Conservation (phyloP, 2,888 invertebrate species). For the Drosophila fulvimacula region DNA sequence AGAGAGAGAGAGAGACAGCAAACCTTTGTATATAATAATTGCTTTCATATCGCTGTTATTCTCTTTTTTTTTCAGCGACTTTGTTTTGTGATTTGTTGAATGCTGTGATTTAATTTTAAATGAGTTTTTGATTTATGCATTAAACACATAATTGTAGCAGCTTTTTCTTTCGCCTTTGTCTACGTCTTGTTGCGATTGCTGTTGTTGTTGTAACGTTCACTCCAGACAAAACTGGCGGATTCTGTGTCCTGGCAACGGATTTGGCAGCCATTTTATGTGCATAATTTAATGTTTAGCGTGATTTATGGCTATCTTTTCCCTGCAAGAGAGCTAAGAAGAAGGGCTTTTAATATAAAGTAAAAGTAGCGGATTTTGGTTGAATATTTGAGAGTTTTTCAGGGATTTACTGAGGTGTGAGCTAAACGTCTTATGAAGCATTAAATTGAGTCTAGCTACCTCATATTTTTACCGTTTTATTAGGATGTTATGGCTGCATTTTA, state of each 20-base stretch:
- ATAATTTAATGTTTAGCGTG: constrained; percentile 74
- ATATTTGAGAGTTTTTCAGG: constrained; percentile 27
- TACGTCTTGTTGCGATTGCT: constrained; percentile 6
- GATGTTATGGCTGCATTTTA: not conserved
- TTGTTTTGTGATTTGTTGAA: constrained; percentile 72
- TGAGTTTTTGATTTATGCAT: constrained; percentile 80
- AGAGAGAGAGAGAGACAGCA: constrained; percentile 11
- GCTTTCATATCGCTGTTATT: constrained; percentile 53
- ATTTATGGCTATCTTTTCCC: constrained; percentile 55
- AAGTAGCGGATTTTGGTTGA: constrained; percentile 41
- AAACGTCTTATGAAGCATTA: not conserved
- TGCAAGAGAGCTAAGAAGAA: constrained; percentile 18
- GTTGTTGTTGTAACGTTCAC: constrained; percentile 14
- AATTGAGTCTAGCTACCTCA: constrained; percentile 13
- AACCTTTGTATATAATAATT: constrained; percentile 58
- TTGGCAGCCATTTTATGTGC: constrained; percentile 63
- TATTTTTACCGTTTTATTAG: constrained; percentile 1
- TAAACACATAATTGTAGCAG: constrained; percentile 72
- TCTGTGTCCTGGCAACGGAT: constrained; percentile 47
- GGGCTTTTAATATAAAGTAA: constrained; percentile 45
- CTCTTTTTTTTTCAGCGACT: constrained; percentile 26
- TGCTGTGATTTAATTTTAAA: constrained; percentile 77
- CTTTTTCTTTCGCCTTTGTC: constrained; percentile 41
- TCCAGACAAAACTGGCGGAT: constrained; percentile 16
- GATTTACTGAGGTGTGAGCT: constrained; percentile 3